Percentiles rank a stretch among this genome's conserved stretches.
phyloP scores from a whole-genome alignment of 2,113 vertebrate species.

The Prolemur simus region DNA sequence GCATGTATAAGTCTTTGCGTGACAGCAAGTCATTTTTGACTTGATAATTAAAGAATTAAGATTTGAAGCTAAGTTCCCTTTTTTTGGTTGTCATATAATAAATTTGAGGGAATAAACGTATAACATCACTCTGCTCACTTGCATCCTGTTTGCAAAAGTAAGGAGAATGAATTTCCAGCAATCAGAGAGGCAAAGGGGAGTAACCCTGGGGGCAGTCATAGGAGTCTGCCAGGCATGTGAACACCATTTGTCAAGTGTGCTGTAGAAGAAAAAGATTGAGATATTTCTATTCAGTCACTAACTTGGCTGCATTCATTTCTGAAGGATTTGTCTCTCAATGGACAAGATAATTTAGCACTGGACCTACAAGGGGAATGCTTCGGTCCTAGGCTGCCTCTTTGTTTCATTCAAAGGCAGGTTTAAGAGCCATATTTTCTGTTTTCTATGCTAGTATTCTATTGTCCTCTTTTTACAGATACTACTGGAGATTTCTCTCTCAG shows the following conservation, averaged over 20 bases:
- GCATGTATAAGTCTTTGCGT: not conserved
- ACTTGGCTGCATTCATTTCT: not conserved
- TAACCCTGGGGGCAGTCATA: not conserved
- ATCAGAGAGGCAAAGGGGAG: not conserved
- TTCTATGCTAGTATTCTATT: not conserved
- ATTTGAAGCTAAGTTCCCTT: not conserved
- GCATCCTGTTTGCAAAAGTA: not conserved
- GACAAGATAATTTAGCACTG: not conserved
- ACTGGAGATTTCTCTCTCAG: not conserved
- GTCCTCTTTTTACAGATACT: not conserved
- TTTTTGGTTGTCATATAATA: not conserved
- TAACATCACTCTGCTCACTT: not conserved
- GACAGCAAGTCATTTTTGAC: not conserved
- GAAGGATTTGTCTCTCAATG: not conserved
- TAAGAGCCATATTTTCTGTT: not conserved
- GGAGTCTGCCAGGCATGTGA: not conserved
- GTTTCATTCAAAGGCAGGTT: not conserved
- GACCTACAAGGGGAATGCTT: not conserved
- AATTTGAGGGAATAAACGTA: not conserved
- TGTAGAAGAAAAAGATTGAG: not conserved
- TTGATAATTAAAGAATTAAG: not conserved
- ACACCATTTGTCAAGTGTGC: not conserved
- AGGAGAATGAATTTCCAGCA: not conserved
- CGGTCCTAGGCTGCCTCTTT: not conserved
- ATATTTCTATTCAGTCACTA: not conserved